Base-by-base conservation (phyloP, 2,888 invertebrate species). In the Muscina levida region DNA sequence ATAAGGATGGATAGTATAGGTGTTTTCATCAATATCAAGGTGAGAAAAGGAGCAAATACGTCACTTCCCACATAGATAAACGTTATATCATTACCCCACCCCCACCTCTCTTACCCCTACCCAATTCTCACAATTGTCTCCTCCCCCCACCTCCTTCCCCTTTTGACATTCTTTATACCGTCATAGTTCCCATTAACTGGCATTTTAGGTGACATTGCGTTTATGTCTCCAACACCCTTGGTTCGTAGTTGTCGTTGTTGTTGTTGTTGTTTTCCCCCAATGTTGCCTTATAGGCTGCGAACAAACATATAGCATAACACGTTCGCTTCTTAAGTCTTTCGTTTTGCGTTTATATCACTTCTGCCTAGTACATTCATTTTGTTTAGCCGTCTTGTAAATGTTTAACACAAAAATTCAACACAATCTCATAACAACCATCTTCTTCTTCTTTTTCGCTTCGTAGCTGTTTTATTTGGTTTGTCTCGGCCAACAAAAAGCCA, bases 381-480 rank as follows among this genome's bases (percentile, higher is more conserved):
- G 68, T 42, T 42, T 66, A 44, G 48, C 59, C 51, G 51, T 70
- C 24, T 57, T 46, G 76, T 70, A 68, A 76, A 72, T 80, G 77
- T 80, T 80, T 72, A 74, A 81, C 77, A 81, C 70, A 67, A 77
- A 74, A 73, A 44, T 53, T 67, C 67, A 71, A 77, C 80, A 81
- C 74, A 72, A 81, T 81, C 81, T 81, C 39, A 31, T 48, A 74
- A 74, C 77, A 77, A 72, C 11, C 77, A 81, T 59, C 31, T 59
- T 8, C 31, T 31, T 3, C 31, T 31, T 31, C 31, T 31, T 31
- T 8, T 31, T 8, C 31, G 3, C 72, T 72, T 75, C 37, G 31
- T n/a, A 62, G n/a, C n/a, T n/a, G n/a, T 31, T 8, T 31, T 31
- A 3, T 31, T 8, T 8, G 3, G 71, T 72, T 75, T 24, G 31